phyloP scores from a whole-genome alignment of 1,140 invertebrate genomes.

The Fopius arisanus region DNA sequence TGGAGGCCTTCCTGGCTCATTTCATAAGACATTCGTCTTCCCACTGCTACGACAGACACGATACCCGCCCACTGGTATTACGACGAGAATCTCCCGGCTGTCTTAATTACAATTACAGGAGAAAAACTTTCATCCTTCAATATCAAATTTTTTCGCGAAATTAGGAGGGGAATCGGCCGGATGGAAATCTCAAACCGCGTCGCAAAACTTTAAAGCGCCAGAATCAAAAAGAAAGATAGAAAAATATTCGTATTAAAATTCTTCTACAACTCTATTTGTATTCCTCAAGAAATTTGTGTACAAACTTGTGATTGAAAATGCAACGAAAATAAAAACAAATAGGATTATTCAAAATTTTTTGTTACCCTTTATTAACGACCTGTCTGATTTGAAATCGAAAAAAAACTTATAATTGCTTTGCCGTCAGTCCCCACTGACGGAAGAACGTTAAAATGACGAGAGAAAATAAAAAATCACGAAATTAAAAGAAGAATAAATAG shows the following conservation, averaged over 20 bases:
- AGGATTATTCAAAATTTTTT: background rate
- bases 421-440: background rate
- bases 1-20: slow-evolving; percentile 30
- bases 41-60: slow-evolving; percentile 14
- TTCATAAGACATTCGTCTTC: slow-evolving; percentile 33
- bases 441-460: slow-evolving; percentile 1
- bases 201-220: background rate
- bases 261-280: too few species aligned
- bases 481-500: slow-evolving; percentile 7
- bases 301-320: too few species aligned
- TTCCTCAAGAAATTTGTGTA: too few species aligned
- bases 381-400: background rate
- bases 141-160: background rate
- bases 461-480: background rate
- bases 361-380: background rate
- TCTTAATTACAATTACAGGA: slow-evolving; percentile 28
- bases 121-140: slow-evolving; percentile 14
- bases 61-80: slow-evolving; percentile 26
- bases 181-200: background rate
- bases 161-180: background rate
- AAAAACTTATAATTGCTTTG: slow-evolving; percentile 55
- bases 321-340: too few species aligned
- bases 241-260: too few species aligned
- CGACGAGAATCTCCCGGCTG: slow-evolving; percentile 5
- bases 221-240: background rate